Base-by-base conservation (phyloP, 2,888 invertebrate genomes). In the Pammene aurita region DNA sequence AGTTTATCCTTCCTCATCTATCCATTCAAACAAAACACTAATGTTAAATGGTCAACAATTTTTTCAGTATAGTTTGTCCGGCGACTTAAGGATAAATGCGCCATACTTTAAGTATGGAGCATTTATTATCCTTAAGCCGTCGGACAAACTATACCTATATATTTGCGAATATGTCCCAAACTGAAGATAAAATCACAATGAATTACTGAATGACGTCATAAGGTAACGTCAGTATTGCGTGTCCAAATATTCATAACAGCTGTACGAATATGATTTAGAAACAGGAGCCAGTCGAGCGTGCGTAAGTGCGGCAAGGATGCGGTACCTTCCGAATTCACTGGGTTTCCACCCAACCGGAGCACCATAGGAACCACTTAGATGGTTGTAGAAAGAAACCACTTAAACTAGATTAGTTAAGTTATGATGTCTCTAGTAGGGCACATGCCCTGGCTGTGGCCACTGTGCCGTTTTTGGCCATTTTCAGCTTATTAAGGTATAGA, bases 301-400 rank as follows among this genome's bases (percentile, higher is more conserved):
- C 44, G 38, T 60, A 65, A 65, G 58, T 60, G 64, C 48, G 65
- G 65, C 52, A 48, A 69, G 65, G 69, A 64, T 68, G 67, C 56
- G 44, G 68, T 65, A 65, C 69, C 65, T 60, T 55, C 60, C 14
- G 13, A 69, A 65, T 55, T 65, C 69, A 69, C 58, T 69, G 69
- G 46, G 60, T 69, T 69, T 69, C 48, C 55, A 69, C 34, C 60
- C 55, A 65, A 35, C 38, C 55, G 55, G 52, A 60, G 44, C 60
- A 55, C 64, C 48, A 64, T 64, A 34, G 46, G 26, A 60, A 54
- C n/a, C 44, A 34, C 46, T 54, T 48, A 38, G 38, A 41, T 16
- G 54, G 10, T 60, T 41, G 38, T 54, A 55, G 9, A 18, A 35
- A 16, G 38, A 44, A 55, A 42, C 35, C 26, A 42, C 6, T 50